These are phyloP conservation scores for Gobius niger DNA, from an alignment of 2,113 vertebrate species.

Conservation along the genomic window DNA sequence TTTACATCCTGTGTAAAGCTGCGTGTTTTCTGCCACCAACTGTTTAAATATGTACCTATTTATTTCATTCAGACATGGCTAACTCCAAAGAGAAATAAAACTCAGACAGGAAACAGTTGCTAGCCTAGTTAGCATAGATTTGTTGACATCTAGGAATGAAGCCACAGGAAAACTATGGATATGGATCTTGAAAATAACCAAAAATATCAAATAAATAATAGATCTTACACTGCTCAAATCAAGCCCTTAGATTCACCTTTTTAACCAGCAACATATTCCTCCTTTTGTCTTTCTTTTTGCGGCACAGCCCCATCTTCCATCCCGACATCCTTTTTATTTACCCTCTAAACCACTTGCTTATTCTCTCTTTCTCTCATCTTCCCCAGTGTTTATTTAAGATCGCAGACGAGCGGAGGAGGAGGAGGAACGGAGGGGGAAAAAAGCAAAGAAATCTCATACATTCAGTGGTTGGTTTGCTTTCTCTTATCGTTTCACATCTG, in stretches of 20 bases:
- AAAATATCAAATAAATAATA: too few relatives aligned
- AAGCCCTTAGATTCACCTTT: not conserved
- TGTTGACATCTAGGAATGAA: too few relatives aligned
- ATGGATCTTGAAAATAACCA: too few relatives aligned
- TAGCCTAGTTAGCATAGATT: too few relatives aligned
- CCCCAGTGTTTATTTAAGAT: slow-evolving; percentile 48
- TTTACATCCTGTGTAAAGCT: too few relatives aligned
- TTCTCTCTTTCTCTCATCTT: not conserved
- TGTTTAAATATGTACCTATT: too few relatives aligned
- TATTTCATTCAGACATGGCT: too few relatives aligned
- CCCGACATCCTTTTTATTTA: not conserved
- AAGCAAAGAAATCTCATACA: slow-evolving; percentile 33
- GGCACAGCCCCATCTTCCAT: not conserved
- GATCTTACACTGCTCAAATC: not conserved
- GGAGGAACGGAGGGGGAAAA: not conserved
- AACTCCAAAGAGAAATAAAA: too few relatives aligned
- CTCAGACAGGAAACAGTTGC: too few relatives aligned
- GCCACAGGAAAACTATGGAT: too few relatives aligned
- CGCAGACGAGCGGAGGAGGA: slow-evolving; percentile 17
- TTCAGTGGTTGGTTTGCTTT: slow-evolving; percentile 33
- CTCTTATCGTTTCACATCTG: slow-evolving; percentile 3
- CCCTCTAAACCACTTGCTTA: slow-evolving; percentile 2
- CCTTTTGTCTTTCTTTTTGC: not conserved
- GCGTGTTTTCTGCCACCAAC: too few relatives aligned
- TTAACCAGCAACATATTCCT: too few relatives aligned